These are phyloP conservation scores for Crotalus viridis DNA, from an alignment of 2,113 vertebrate species.

Conservation along the genomic window DNA sequence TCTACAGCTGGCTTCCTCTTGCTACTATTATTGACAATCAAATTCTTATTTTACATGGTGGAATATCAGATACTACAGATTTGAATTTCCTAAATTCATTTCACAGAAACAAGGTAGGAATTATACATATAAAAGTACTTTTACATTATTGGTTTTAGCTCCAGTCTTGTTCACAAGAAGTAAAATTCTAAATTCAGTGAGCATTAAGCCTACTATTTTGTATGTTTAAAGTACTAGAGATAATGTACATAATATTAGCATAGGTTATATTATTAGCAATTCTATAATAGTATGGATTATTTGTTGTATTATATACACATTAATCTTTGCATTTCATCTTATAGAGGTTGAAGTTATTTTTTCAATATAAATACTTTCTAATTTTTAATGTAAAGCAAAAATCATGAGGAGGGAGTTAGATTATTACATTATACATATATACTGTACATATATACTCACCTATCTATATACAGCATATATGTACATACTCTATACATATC, in stretches of 20 bases:
- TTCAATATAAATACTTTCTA: neutral
- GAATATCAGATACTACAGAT: conserved; percentile 91
- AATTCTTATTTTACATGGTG: conserved; percentile 90
- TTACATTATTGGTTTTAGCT: neutral
- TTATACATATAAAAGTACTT: neutral
- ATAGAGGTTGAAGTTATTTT: neutral
- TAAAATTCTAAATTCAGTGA: neutral
- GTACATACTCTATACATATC: neutral
- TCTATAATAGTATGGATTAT: neutral
- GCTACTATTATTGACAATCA: conserved; percentile 90
- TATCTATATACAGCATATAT: neutral
- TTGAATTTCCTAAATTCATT: conserved; percentile 80
- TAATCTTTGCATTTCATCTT: neutral
- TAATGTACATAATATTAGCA: neutral
- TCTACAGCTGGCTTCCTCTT: conserved; percentile 90
- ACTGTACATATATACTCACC: neutral
- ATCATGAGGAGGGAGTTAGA: neutral
- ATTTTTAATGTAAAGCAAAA: neutral
- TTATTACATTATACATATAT: too few species aligned
- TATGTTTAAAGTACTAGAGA: neutral
- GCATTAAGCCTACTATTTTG: neutral
- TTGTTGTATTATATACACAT: neutral
- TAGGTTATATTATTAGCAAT: neutral
- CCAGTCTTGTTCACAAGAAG: neutral
- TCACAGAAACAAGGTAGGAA: conserved; percentile 86